Base-by-base conservation (phyloP, 2,888 invertebrate species). In the Idaea straminata region DNA sequence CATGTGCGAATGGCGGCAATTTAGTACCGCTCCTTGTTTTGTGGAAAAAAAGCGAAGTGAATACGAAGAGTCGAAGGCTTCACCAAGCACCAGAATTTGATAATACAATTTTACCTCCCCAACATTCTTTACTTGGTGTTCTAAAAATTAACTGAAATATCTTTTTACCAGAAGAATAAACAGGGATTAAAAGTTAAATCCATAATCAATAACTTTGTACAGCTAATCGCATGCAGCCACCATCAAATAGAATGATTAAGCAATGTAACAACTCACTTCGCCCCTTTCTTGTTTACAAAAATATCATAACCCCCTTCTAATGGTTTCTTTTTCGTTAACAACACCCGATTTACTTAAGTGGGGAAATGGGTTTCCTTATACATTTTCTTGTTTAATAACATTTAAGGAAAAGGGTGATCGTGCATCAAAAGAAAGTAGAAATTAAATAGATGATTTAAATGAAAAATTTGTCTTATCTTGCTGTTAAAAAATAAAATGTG, bases 331-430 rank as follows among this genome's bases (percentile, higher is more conserved):
- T 87, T 84, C 79, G 78, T 80, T 83, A 86, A 86, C 83, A 85
- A 86, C 83, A 82, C 79, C 77, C 86, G 84, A 91, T 91, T 89
- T 88, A 85, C 87, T 80, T 84, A 83, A 87, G 83, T 80, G 77
- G 72, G 62, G 72, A 73, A 66, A 62, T 16, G 64, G 25, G 81
- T 82, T 82, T 82, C 83, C 83, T 81, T 82, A 83, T 83, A 86
- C 80, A 81, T 82, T 84, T 80, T 82, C 80, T 77, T 75, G 34
- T 68, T 74, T 76, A 77, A 81, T 77, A 81, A 81, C 74, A 77
- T 71, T 61, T 65, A 57, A 61, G 35, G 65, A 71, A 68, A 83
- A 81, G 83, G 86, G 78, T 76, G 76, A 78, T 78, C 75, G 77
- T 73, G 79, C 83, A 86, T 88, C 87, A 84, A 72, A 75, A 72